A percentile compares a stretch with the other conserved stretches of the same genome.
These are phyloP conservation scores for Horisme vitalbata DNA, from an alignment of 2,888 invertebrate species.

Conservation along the genomic window DNA sequence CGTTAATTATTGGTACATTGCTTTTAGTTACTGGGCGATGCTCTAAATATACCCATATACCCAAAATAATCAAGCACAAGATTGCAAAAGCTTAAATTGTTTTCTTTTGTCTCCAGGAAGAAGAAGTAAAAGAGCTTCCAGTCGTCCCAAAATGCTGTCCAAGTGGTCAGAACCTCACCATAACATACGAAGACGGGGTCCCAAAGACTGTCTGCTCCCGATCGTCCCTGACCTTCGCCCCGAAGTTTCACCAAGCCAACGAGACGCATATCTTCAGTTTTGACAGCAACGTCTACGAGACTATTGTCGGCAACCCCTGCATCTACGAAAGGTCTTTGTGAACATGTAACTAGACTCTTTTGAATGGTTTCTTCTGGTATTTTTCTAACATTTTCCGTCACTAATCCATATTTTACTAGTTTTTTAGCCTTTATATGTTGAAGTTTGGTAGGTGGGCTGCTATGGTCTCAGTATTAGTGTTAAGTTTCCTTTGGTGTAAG, in stretches of 20 bases:
- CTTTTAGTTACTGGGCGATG: no score
- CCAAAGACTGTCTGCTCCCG: constrained; percentile 58
- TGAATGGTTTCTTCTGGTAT: constrained; percentile 18
- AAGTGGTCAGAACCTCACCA: constrained; percentile 71
- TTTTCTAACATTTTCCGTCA: not conserved
- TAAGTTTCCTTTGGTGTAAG: no score
- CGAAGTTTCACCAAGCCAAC: constrained; percentile 78
- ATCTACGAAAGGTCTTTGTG: constrained; percentile 73
- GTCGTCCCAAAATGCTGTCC: constrained; percentile 81
- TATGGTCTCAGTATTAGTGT: no score
- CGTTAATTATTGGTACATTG: no score
- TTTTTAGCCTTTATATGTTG: no score
- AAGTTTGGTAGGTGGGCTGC: no score
- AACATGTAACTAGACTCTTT: constrained; percentile 34
- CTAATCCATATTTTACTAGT: no score
- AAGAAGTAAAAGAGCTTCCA: constrained; percentile 65
- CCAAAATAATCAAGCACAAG: no score
- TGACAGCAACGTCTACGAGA: constrained; percentile 74
- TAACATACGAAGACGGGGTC: constrained; percentile 53
- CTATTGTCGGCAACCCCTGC: constrained; percentile 83
- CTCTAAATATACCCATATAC: no score
- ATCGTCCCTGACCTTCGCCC: constrained; percentile 72
- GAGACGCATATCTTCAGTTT: constrained; percentile 72
- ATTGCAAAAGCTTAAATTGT: not conserved
- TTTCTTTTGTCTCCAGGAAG: constrained; percentile 36